Conservation (phyloP, 1,140 invertebrate species). For the Bilobella aurantiaca region DNA sequence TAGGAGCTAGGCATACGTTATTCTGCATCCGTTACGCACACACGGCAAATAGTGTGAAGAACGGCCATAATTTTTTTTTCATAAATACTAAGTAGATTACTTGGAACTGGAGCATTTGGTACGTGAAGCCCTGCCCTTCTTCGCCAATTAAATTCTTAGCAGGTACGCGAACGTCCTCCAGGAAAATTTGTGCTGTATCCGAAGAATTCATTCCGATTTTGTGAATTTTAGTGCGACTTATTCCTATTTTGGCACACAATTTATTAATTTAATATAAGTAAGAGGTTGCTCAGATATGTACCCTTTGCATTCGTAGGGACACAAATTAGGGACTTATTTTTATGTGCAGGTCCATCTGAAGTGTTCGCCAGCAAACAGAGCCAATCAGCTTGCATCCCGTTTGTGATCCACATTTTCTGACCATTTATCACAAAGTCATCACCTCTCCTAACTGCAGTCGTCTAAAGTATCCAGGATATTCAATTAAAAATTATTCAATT, state of each 20-base stretch:
- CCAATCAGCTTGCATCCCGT: slow-evolving; percentile 49
- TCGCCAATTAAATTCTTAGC: slow-evolving; percentile 48
- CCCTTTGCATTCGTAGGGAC: slow-evolving; percentile 48
- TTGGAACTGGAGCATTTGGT: slow-evolving; percentile 54
- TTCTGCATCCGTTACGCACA: too few species aligned
- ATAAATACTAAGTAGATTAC: too few species aligned
- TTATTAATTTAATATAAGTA: background rate
- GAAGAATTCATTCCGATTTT: slow-evolving; percentile 49
- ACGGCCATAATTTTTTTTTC: too few species aligned
- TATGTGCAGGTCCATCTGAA: slow-evolving; percentile 38
- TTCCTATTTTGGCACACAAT: slow-evolving; percentile 36
- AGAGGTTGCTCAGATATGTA: slow-evolving; percentile 20
- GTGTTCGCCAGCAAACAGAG: slow-evolving; percentile 50
- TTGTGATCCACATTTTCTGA: slow-evolving; percentile 52
- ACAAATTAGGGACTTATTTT: slow-evolving; percentile 52
- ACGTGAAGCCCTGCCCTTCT: slow-evolving; percentile 49
- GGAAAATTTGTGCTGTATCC: slow-evolving; percentile 51
- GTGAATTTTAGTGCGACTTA: slow-evolving; percentile 41
- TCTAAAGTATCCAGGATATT: too few species aligned
- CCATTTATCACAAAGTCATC: slow-evolving; percentile 51
- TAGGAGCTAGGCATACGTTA: too few species aligned
- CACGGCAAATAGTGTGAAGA: too few species aligned
- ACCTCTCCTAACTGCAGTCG: slow-evolving; percentile 42
- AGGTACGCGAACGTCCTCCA: slow-evolving; percentile 51
- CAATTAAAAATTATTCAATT: too few species aligned